Conservation (phyloP, 2,888 invertebrate genomes). For the Campoletis raptor region DNA sequence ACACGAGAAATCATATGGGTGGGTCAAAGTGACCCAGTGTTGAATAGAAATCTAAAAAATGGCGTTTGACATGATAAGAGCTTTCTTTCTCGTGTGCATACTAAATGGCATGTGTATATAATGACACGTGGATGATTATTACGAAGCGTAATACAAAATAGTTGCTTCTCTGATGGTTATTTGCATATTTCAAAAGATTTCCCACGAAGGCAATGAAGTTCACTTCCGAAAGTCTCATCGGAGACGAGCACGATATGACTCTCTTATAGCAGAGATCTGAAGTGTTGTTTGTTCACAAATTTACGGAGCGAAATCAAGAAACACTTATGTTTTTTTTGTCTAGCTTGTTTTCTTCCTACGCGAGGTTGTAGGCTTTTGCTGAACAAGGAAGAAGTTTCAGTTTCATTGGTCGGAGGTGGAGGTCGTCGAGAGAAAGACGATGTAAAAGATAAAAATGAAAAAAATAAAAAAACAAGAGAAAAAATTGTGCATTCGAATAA, state of each 20-base stretch:
- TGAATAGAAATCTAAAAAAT: not conserved
- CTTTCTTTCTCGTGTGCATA: not conserved
- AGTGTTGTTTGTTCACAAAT: constrained; percentile 6
- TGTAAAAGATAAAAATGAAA: not conserved
- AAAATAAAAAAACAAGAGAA: constrained; percentile 5
- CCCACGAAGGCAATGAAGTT: constrained; percentile 17
- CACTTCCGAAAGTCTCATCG: not conserved
- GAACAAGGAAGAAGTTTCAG: constrained; percentile 63
- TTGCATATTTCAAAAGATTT: constrained; percentile 6
- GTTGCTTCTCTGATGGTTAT: not conserved
- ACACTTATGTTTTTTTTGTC: not conserved
- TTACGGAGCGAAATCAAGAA: constrained; percentile 19
- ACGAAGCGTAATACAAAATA: constrained; percentile 28
- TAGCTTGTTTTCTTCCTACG: constrained; percentile 1
- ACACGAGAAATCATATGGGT: too few relatives aligned
- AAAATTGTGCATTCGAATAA: constrained; percentile 55
- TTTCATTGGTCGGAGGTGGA: constrained; percentile 68
- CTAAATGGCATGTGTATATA: not conserved
- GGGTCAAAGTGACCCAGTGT: not conserved
- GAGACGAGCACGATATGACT: not conserved
- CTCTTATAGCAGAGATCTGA: not conserved
- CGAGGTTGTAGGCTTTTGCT: not conserved
- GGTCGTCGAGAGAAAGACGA: constrained; percentile 56
- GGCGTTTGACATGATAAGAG: not conserved
- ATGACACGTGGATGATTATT: not conserved